Evolutionary conservation across 2,888 invertebrate genomes (phyloP).

Genomic region (Alloscopus bannaensis): DNA sequence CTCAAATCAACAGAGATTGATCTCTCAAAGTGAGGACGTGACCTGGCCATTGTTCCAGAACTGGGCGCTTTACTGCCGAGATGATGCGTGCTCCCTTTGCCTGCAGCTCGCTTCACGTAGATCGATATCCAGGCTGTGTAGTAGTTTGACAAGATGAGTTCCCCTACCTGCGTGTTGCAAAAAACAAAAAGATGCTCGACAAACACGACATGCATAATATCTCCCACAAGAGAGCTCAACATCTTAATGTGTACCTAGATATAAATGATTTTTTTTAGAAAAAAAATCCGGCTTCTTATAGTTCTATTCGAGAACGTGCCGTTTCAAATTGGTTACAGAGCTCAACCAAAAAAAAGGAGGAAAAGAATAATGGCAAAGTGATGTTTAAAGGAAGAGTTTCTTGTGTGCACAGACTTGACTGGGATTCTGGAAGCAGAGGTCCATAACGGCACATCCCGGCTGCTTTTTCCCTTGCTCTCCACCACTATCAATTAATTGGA

Average conservation of each 20-base stretch:
- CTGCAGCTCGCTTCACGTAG: conserved; percentile 70
- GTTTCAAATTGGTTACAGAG: too few species aligned
- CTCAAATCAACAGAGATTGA: conserved; percentile 68
- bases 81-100: conserved; percentile 14
- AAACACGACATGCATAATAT: background rate
- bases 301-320: too few species aligned
- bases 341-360: too few species aligned
- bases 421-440: conserved; percentile 69
- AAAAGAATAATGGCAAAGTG: too few species aligned
- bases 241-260: too few species aligned
- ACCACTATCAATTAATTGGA: conserved; percentile 57
- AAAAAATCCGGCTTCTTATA: too few species aligned
- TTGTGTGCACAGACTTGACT: conserved; percentile 62
- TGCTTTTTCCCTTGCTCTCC: conserved; percentile 50
- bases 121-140: conserved; percentile 75
- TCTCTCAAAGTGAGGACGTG: conserved; percentile 66
- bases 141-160: conserved; percentile 75
- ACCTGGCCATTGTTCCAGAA: conserved; percentile 30
- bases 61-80: conserved; percentile 26
- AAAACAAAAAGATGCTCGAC: background rate
- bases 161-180: conserved; percentile 75
- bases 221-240: too few species aligned
- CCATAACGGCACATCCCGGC: conserved; percentile 69
- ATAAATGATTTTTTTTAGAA: too few species aligned
- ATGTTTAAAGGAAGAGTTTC: too few species aligned